A percentile compares a stretch with the other conserved stretches of the same genome.
Conservation (phyloP, 1,140 invertebrate species). For the Kradibia gibbosae region DNA sequence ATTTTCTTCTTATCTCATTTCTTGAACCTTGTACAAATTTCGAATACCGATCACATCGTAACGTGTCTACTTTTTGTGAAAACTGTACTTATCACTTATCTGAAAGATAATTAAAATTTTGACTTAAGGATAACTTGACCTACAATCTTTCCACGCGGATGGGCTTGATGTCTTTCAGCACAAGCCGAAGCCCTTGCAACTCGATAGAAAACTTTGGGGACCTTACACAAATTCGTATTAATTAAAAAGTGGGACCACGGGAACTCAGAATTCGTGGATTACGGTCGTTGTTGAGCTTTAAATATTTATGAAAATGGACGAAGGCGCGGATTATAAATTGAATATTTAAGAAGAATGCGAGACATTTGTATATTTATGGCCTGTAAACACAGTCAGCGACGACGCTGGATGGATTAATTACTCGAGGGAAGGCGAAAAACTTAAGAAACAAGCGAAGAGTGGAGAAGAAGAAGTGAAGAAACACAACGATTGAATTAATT, state of each 20-base stretch:
- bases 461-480: background rate
- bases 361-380: slow-evolving; percentile 42
- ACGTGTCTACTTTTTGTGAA: background rate
- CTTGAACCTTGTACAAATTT: background rate
- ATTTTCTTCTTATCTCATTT: background rate
- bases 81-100: background rate
- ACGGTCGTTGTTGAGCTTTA: background rate
- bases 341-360: slow-evolving; percentile 47
- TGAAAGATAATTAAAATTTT: slow-evolving; percentile 1
- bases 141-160: background rate
- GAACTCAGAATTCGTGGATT: slow-evolving; percentile 8
- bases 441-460: background rate
- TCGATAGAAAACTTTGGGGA: slow-evolving; percentile 27
- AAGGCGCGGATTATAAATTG: slow-evolving; percentile 46
- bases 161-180: background rate
- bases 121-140: slow-evolving; percentile 1
- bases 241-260: slow-evolving; percentile 58
- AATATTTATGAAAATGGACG: slow-evolving; percentile 47
- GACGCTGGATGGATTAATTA: slow-evolving; percentile 39
- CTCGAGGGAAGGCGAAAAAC: slow-evolving; percentile 7
- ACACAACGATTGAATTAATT: slow-evolving; percentile 27
- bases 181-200: slow-evolving; percentile 50
- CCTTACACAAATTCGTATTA: slow-evolving; percentile 53
- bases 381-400: slow-evolving; percentile 19
- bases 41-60: background rate